Conservation (phyloP, 2,113 vertebrate genomes). For the Trichechus manatus region DNA sequence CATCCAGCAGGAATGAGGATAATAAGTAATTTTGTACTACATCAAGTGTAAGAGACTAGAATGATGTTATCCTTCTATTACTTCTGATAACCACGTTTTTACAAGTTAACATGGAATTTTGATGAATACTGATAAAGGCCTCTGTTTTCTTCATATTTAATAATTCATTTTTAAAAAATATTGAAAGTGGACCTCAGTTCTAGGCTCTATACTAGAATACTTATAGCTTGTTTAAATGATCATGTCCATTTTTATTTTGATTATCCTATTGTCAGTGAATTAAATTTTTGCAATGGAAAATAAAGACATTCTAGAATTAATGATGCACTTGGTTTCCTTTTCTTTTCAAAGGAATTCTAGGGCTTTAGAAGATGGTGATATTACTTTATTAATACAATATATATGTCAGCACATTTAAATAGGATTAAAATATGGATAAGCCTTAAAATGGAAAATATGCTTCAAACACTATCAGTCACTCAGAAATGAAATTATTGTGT, state of each 20-base stretch:
- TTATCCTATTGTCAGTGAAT: constrained; percentile 27
- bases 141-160: background rate
- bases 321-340: constrained; percentile 47
- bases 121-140: constrained; percentile 21
- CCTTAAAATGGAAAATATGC: constrained; percentile 44
- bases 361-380: constrained; percentile 25
- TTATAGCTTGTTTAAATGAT: background rate
- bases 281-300: constrained; percentile 61
- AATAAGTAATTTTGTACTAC: constrained; percentile 22
- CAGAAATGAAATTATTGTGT: constrained; percentile 25
- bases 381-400: background rate
- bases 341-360: constrained; percentile 37
- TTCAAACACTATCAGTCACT: background rate
- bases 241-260: background rate
- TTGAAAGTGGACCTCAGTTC: background rate
- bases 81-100: constrained; percentile 27
- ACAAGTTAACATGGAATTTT: background rate
- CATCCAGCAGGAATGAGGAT: constrained; percentile 8
- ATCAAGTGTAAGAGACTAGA: background rate
- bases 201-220: constrained; percentile 18
- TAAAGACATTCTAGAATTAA: constrained; percentile 52
- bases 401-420: constrained; percentile 38
- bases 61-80: constrained; percentile 11
- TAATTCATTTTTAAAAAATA: constrained; percentile 30
- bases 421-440: constrained; percentile 16